Base-by-base conservation (phyloP, 2,113 vertebrate genomes). In the Grus americana region DNA sequence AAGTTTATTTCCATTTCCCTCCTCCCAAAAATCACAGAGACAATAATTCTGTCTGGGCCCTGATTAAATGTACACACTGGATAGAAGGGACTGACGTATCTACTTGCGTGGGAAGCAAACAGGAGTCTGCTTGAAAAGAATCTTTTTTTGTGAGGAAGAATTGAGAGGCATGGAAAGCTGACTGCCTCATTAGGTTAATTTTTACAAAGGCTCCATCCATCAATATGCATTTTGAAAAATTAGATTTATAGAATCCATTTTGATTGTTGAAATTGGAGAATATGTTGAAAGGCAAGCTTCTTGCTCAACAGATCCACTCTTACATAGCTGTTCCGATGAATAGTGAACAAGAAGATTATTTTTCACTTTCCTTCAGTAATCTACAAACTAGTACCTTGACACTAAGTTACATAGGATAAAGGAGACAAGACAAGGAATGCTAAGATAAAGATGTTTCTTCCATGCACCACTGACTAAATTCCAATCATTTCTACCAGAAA, bases 51-150 rank as follows among this genome's bases (percentile, higher is more conserved):
- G 14, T 50, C 82, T 86, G 50, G 15, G 9, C 9, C 34, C 17
- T 24, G 12, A 71, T 59, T 88, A 66, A 1, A 0, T 17, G 20
- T 36, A 22, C n/a, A 34, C 14, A 29, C 3, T 40, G 24, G 16
- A 23, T 71, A 17, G 21, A 76, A 88, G 19, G 1, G 1, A 86
- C 30, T 83, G 85, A 55, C 0, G 0, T 52, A 71, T 2, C 2
- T 47, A 32, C 34, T 55, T 94, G n/a, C 1, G 0, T 61, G 40
- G 71, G 36, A 83, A 93, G 34, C 7, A 72, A 88, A 63, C 0
- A 2, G 30, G 8, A 80, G 7, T 74, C 63, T 78, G 52, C 14
- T 78, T 78, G 29, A 62, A 85, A 96, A 72, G 1, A 72, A 12
- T 15, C 2, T 32, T 59, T 86, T 42, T 91, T n/a, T 62, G 26